Evolutionary conservation across 2,888 invertebrate species (phyloP), one percentile per base, ranked within the genome.

Genomic region (Cremastinae sp.): DNA sequence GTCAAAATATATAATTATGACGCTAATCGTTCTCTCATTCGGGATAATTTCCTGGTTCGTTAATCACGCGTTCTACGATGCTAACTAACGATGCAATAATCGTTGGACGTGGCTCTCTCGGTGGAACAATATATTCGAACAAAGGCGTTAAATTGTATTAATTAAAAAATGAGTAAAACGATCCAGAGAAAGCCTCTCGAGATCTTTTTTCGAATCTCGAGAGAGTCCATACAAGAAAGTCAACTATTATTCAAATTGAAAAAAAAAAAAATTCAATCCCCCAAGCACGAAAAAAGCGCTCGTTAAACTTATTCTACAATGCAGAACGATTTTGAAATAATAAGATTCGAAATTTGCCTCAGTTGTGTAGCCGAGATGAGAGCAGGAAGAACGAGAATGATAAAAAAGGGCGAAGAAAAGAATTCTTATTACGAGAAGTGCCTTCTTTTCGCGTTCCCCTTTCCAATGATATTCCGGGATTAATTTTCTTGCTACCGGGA

Each of bases 381-480:
- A 12, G 28, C 8, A 28, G n/a, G 3, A 22, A 7, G 12, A 22
- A 12, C 53, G 28, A 28, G 18, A 12, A n/a, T 0, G 5, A 14
- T 5, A 47, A 16, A 47, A 47, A 47, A 16, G 16, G 12, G 0
- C 18, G 78, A 69, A 58, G 69, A 74, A 71, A 80, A 83, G 81
- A 83, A 84, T 82, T 77, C 28, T 41, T 41, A 22, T 82, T 81
- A 82, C 82, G 41, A 82, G 81, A 78, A n/a, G n/a, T n/a, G n/a
- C n/a, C n/a, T n/a, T n/a, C n/a, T 83, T 81, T 80, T 74, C 71
- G 38, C 80, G 58, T 47, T 9, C 47, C 28, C 16, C 10, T 34
- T 28, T 43, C 22, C 20, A 62, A 70, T 69, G 28, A 53, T 53
- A 56, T 59, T 59, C 58, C 72, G 80, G 81, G 83, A 86, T 85